A percentile compares a stretch with the other conserved stretches of the same genome.
phyloP scores from a whole-genome alignment of 1,140 invertebrate genomes.

The Eumaeus atala region DNA sequence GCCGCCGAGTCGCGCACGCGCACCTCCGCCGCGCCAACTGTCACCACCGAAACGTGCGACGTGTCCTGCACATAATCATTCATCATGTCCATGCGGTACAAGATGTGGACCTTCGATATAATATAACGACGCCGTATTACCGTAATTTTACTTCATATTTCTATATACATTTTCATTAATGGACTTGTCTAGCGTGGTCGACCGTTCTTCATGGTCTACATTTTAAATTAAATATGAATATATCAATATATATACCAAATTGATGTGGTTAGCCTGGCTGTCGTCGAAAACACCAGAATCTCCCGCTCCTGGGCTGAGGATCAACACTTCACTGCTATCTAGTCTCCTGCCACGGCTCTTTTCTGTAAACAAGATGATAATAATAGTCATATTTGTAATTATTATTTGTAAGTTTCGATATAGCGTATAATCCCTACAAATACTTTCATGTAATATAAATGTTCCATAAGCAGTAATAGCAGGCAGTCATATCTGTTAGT shows the following conservation, averaged over 20 bases:
- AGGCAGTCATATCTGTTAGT: no score
- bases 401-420: neutral
- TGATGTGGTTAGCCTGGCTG: constrained; percentile 55
- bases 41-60: constrained; percentile 92
- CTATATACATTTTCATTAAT: no score
- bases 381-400: constrained; percentile 2
- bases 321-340: constrained; percentile 87
- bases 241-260: constrained; percentile 47
- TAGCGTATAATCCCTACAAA: no score
- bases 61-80: constrained; percentile 74
- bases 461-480: no score
- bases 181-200: neutral
- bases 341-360: constrained; percentile 74
- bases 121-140: no score
- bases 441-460: no score
- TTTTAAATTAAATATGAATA: neutral
- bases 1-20: constrained; percentile 79
- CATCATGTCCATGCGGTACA: neutral
- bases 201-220: neutral
- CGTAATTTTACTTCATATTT: no score
- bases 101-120: no score
- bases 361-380: constrained; percentile 29
- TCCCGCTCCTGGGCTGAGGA: constrained; percentile 79
- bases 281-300: constrained; percentile 76
- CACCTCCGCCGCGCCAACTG: constrained; percentile 86